These are phyloP conservation scores for Temnothorax unifasciatus DNA, from an alignment of 2,888 invertebrate genomes.

Conservation along the genomic window DNA sequence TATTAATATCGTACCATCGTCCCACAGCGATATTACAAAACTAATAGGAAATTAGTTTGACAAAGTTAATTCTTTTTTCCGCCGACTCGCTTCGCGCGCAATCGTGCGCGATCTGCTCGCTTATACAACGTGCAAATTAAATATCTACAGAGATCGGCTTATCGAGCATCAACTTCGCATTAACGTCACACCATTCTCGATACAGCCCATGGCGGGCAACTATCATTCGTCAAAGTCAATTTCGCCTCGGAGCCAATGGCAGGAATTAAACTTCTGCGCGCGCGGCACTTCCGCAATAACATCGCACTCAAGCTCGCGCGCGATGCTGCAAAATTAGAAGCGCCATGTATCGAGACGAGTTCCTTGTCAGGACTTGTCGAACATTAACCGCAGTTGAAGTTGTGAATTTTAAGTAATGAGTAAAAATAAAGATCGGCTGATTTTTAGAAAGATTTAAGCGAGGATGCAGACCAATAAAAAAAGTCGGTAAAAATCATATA, in stretches of 20 bases:
- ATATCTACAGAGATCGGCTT: slow-evolving; percentile 46
- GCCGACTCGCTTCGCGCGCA: background rate
- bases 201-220: slow-evolving; percentile 25
- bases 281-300: slow-evolving; percentile 48
- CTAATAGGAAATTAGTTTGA: background rate
- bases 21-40: too few relatives aligned
- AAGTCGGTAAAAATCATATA: background rate
- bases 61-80: slow-evolving; percentile 17
- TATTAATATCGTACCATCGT: slow-evolving; percentile 21
- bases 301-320: slow-evolving; percentile 5
- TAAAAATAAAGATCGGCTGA: background rate
- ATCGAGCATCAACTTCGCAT: slow-evolving; percentile 52
- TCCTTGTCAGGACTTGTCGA: slow-evolving; percentile 6
- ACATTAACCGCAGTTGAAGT: background rate
- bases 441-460: background rate
- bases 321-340: slow-evolving; percentile 33
- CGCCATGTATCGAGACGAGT: slow-evolving; percentile 6
- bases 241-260: slow-evolving; percentile 33
- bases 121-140: slow-evolving; percentile 33
- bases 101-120: slow-evolving; percentile 14
- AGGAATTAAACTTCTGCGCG: slow-evolving; percentile 48
- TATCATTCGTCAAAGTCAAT: slow-evolving; percentile 55
- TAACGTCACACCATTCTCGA: slow-evolving; percentile 46
- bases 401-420: slow-evolving; percentile 6
- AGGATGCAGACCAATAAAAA: background rate